A percentile compares a stretch with the other conserved stretches of the same genome.
These are phyloP conservation scores for Nebria salina DNA, from an alignment of 2,888 invertebrate species.

Conservation along the genomic window DNA sequence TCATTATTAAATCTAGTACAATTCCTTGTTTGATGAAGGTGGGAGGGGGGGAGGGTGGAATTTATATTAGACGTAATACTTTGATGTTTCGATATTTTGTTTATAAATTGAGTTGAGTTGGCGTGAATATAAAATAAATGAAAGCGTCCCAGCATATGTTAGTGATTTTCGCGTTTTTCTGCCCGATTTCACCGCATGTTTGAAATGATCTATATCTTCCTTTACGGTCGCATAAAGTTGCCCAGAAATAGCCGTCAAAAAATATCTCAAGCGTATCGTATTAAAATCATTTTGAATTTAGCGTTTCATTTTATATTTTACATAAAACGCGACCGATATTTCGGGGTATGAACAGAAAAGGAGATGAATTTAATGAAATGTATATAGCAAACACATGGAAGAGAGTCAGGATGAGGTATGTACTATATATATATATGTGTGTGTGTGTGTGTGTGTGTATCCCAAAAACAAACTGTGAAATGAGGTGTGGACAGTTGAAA, in stretches of 20 bases:
- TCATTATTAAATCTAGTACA: no score
- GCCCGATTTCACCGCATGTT: neutral
- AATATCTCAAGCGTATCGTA: neutral
- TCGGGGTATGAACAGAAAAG: neutral
- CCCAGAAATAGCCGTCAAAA: neutral
- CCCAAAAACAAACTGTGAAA: constrained; percentile 5
- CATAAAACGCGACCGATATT: neutral
- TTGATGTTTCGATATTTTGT: neutral
- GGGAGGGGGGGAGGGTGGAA: no score
- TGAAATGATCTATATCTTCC: neutral
- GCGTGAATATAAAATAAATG: constrained; percentile 2
- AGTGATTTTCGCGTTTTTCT: neutral
- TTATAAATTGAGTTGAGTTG: neutral
- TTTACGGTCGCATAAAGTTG: neutral
- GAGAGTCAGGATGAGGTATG: neutral
- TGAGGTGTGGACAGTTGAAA: constrained; percentile 20
- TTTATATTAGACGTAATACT: neutral
- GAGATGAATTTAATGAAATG: neutral
- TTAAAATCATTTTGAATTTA: neutral
- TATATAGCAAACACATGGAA: neutral
- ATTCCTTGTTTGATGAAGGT: no score
- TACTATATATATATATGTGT: neutral
- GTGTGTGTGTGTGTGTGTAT: neutral
- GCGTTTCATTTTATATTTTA: no score
- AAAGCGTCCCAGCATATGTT: neutral